Conservation (phyloP, 2,113 vertebrate genomes). For the Xenopus laevis region DNA sequence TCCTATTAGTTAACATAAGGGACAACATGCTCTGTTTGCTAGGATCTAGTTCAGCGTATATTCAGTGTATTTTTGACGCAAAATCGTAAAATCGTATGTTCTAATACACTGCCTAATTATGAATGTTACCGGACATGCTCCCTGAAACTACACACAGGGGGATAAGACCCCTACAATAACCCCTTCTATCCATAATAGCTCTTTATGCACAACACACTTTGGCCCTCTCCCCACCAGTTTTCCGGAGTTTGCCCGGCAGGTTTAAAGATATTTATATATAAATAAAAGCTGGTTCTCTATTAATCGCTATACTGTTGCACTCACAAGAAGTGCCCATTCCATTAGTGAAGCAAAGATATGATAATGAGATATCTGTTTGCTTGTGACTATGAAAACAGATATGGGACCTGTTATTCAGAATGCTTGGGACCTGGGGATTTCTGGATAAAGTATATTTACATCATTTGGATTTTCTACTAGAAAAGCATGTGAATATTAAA, state of each 20-base stretch:
- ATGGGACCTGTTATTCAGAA: no score
- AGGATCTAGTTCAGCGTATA: background rate
- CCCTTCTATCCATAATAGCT: background rate
- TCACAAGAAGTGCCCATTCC: background rate
- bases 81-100: background rate
- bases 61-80: background rate
- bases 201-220: background rate
- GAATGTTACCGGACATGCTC: background rate
- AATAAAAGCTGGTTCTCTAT: background rate
- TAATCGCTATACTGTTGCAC: background rate
- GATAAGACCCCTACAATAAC: background rate
- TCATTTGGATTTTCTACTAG: no score
- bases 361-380: no score
- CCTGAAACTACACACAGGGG: slow-evolving; percentile 2
- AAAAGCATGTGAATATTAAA: no score
- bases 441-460: no score
- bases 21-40: background rate
- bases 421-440: no score
- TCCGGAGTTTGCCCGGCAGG: background rate
- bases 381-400: no score
- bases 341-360: no score
- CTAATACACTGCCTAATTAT: background rate
- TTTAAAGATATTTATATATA: background rate
- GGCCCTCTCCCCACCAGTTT: background rate
- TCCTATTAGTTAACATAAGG: background rate